A percentile compares a stretch with the other conserved stretches of the same genome.
These are phyloP conservation scores for Tethea ocularis DNA, from an alignment of 2,888 invertebrate genomes.

Conservation along the genomic window DNA sequence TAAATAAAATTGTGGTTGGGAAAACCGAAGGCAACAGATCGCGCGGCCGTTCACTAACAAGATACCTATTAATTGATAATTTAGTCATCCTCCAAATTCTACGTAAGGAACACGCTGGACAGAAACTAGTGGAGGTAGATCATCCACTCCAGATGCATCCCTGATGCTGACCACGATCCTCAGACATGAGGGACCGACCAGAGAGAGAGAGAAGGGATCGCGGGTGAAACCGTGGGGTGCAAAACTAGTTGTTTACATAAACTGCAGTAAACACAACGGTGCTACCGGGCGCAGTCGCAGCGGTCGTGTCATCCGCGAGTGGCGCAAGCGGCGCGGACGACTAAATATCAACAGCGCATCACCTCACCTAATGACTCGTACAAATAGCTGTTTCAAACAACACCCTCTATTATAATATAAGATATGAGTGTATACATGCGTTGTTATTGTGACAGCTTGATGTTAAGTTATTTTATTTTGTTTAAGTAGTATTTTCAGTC, in stretches of 20 bases:
- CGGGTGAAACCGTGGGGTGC: no score
- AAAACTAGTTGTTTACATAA: neutral
- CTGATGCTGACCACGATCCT: no score
- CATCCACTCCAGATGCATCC: no score
- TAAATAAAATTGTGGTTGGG: no score
- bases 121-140: no score
- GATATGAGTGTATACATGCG: neutral
- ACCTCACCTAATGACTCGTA: conserved; percentile 66
- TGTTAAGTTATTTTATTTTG: conserved; percentile 13
- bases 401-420: conserved; percentile 12
- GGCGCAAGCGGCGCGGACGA: conserved; percentile 61
- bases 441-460: conserved; percentile 14
- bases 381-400: conserved; percentile 51
- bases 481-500: neutral
- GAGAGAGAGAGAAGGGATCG: no score
- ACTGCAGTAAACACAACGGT: conserved; percentile 6
- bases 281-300: conserved; percentile 23
- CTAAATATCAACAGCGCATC: conserved; percentile 74
- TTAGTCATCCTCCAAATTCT: no score
- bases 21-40: no score
- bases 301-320: conserved; percentile 64
- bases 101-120: no score
- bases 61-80: no score
- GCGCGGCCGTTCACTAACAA: no score
- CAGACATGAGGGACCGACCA: no score